Percentiles rank a stretch among this genome's conserved stretches.
Evolutionary conservation across 2,113 vertebrate species (phyloP).

Genomic region (Vidua macroura): DNA sequence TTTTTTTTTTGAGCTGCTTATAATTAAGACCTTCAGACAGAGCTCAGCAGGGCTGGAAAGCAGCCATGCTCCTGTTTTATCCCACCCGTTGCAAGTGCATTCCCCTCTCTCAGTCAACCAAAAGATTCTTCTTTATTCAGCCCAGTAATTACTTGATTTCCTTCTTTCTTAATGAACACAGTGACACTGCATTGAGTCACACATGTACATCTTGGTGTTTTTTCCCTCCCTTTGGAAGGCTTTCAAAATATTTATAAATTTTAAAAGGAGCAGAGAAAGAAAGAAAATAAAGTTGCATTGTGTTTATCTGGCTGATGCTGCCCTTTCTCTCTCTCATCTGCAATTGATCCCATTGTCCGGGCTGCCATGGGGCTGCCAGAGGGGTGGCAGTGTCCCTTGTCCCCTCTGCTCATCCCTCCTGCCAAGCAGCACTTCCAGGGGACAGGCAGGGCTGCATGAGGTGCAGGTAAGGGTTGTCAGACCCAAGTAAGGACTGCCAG

Average conservation of each 20-base stretch:
- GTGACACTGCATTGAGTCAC: constrained; percentile 42
- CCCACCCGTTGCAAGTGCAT: background rate
- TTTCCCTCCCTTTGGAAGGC: constrained; percentile 53
- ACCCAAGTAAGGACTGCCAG: background rate
- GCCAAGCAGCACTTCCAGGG: background rate
- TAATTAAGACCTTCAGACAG: constrained; percentile 64
- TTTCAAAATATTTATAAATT: constrained; percentile 69
- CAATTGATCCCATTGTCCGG: background rate
- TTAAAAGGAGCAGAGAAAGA: constrained; percentile 2
- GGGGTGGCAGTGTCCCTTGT: background rate
- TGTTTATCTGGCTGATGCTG: background rate
- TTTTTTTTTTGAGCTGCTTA: constrained; percentile 19
- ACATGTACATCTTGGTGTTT: constrained; percentile 5
- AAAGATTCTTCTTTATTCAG: constrained; percentile 47
- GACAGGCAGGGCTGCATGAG: background rate
- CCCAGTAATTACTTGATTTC: constrained; percentile 48
- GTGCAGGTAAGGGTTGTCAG: background rate
- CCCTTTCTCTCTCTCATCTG: background rate
- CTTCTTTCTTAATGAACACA: constrained; percentile 41
- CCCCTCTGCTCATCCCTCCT: background rate
- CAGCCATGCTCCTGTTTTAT: background rate
- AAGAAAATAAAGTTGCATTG: constrained; percentile 47
- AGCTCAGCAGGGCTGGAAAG: constrained; percentile 32
- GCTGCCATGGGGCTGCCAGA: background rate
- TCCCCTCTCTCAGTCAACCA: constrained; percentile 25